Percentiles rank a stretch among this genome's conserved stretches.
phyloP scores from a whole-genome alignment of 2,888 invertebrate species.

The Chamaedrilus cognettii region DNA sequence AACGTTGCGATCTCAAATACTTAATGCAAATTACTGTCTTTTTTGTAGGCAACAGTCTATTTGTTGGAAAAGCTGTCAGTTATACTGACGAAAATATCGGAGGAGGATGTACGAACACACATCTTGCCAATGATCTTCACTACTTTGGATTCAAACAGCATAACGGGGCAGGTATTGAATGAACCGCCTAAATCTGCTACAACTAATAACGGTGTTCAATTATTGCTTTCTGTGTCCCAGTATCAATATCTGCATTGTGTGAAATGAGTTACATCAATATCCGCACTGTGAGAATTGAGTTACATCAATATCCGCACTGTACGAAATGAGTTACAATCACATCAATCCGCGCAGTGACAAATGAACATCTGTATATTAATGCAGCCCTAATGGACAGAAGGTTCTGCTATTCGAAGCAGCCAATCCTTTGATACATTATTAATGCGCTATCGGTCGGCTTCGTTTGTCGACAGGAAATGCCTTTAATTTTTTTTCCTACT shows the following conservation, averaged over 20 bases:
- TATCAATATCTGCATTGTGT: background rate
- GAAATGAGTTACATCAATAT: background rate
- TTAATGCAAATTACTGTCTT: background rate
- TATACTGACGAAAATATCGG: conserved; percentile 82
- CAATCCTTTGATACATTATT: too few species aligned
- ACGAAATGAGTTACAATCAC: too few species aligned
- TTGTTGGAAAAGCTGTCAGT: conserved; percentile 87
- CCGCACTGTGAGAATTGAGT: background rate
- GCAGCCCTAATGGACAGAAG: too few species aligned
- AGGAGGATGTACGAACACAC: conserved; percentile 77
- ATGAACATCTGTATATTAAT: too few species aligned
- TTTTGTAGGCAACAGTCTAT: conserved; percentile 75
- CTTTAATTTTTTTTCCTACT: too few species aligned
- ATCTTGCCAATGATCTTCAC: conserved; percentile 84
- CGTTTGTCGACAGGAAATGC: too few species aligned
- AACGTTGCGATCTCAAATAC: too few species aligned
- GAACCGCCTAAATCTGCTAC: too few species aligned
- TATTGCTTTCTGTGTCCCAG: background rate
- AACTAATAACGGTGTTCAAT: background rate
- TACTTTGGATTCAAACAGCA: conserved; percentile 84
- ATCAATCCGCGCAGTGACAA: too few species aligned
- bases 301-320: background rate
- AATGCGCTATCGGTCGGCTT: too few species aligned
- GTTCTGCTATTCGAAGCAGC: too few species aligned
- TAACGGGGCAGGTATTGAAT: conserved; percentile 87